Percentiles rank a stretch among this genome's conserved stretches.
These are phyloP conservation scores for Muntiacus reevesi DNA, from an alignment of 2,113 vertebrate species.

Conservation along the genomic window DNA sequence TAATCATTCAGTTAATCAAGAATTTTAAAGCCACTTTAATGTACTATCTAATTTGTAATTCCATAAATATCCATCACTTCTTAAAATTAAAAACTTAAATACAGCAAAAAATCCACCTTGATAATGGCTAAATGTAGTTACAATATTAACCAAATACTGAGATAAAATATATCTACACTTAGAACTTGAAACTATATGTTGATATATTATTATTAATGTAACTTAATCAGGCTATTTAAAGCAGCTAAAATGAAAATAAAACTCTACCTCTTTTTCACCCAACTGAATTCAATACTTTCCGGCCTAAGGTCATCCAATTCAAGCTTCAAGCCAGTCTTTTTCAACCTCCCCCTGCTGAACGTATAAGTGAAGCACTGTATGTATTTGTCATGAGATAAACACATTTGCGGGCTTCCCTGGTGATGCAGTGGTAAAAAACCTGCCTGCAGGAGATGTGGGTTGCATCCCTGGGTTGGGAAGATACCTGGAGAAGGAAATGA, in stretches of 20 bases:
- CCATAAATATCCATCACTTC: neutral
- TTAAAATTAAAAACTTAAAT: neutral
- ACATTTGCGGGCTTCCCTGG: neutral
- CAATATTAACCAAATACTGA: neutral
- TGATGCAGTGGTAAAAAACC: neutral
- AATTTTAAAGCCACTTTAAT: neutral
- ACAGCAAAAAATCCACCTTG: neutral
- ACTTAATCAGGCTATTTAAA: neutral
- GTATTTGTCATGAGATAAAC: neutral
- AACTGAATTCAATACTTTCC: neutral
- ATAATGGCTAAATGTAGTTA: neutral
- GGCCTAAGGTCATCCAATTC: neutral
- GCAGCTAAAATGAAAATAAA: neutral
- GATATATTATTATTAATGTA: neutral
- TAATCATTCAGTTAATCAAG: neutral
- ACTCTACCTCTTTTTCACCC: neutral
- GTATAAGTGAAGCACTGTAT: neutral
- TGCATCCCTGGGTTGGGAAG: neutral
- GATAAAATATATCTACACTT: neutral
- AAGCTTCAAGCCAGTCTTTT: neutral
- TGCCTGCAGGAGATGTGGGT: neutral
- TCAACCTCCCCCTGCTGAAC: neutral
- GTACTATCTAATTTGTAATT: neutral
- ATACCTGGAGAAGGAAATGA: neutral
- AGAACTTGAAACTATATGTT: neutral